phyloP scores from a whole-genome alignment of 1,140 invertebrate genomes.

The Reticulitermes speratus region DNA sequence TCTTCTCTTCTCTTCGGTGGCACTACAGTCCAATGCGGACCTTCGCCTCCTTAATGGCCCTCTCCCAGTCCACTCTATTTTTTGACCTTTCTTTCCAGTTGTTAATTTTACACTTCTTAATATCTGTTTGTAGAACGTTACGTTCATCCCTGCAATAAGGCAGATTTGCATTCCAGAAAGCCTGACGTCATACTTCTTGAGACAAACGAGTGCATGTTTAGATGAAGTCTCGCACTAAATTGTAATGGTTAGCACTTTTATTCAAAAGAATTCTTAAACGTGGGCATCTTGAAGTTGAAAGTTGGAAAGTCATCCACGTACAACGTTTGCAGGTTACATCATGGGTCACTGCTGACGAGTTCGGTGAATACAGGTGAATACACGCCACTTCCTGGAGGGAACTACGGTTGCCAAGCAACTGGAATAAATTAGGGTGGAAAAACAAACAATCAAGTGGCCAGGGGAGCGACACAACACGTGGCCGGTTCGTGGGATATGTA shows the following conservation, averaged over 20 bases:
- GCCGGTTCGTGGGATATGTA: background rate
- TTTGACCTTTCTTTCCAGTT: no score
- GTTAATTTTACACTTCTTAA: no score
- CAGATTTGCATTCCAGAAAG: no score
- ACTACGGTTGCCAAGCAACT: constrained; percentile 13
- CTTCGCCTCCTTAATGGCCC: no score
- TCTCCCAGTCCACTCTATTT: no score
- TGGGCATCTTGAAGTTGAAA: background rate
- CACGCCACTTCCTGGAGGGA: background rate
- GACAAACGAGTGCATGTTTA: no score
- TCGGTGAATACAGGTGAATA: background rate
- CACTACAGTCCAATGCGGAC: no score
- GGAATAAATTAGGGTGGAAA: constrained; percentile 15
- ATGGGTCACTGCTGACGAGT: background rate
- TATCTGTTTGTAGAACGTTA: no score
- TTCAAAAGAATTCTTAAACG: background rate
- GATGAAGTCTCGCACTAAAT: background rate
- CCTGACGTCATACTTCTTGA: no score
- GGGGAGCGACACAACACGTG: background rate
- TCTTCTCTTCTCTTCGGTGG: no score
- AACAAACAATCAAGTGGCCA: background rate
- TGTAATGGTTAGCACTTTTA: background rate
- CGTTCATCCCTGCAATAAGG: no score
- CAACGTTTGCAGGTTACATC: background rate
- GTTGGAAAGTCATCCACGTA: background rate